phyloP scores from a whole-genome alignment of 2,888 invertebrate species.

The Andrena bicolor region DNA sequence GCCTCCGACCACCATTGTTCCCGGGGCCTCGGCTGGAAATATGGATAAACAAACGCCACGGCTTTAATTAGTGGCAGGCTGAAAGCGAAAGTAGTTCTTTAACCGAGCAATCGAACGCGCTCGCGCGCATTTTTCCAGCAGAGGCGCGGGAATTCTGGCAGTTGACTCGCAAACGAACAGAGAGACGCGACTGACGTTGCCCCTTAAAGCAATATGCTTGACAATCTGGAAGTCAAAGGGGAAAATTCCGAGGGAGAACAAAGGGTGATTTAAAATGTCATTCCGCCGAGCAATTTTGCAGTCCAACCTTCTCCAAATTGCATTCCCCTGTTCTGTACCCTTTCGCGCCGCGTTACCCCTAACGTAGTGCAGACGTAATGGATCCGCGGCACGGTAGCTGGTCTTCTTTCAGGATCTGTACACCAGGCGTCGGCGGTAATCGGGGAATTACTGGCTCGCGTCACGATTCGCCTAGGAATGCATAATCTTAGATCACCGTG shows the following conservation, averaged over 20 bases:
- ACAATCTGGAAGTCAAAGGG: no score
- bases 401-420: neutral
- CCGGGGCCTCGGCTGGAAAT: constrained; percentile 20
- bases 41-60: constrained; percentile 38
- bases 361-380: neutral
- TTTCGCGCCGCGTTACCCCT: no score
- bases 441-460: neutral
- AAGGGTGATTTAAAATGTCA: neutral
- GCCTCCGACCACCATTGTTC: constrained; percentile 23
- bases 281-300: neutral
- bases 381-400: neutral
- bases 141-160: neutral
- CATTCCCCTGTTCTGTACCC: neutral
- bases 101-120: neutral
- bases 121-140: neutral
- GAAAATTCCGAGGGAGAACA: neutral
- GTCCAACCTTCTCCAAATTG: neutral
- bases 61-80: constrained; percentile 23
- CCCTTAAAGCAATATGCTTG: neutral
- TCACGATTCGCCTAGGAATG: constrained; percentile 40
- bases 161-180: neutral
- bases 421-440: constrained; percentile 21
- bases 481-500: constrained; percentile 16
- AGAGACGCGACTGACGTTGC: neutral
- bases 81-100: neutral